Conservation (phyloP, 2,113 vertebrate species). For the Pterocles gutturalis region DNA sequence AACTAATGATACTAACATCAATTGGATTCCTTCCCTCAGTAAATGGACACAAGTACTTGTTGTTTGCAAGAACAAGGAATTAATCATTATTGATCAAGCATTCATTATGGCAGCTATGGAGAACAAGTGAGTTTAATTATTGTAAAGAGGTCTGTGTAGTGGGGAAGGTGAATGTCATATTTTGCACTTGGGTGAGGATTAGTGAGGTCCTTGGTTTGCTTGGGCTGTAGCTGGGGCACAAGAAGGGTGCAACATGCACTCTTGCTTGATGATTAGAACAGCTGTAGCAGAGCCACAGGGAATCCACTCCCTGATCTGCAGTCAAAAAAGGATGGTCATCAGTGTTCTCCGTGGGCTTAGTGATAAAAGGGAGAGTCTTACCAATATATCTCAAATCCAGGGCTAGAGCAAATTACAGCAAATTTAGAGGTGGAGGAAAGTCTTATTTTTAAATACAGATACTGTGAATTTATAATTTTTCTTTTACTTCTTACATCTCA, state of each 20-base stretch:
- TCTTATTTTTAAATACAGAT: background rate
- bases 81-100: constrained; percentile 13
- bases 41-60: background rate
- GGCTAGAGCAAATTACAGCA: background rate
- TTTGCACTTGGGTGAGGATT: background rate
- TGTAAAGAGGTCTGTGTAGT: background rate
- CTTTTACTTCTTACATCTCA: background rate
- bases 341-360: background rate
- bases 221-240: background rate
- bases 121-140: constrained; percentile 33
- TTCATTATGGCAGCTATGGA: background rate
- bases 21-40: background rate
- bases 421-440: background rate
- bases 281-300: background rate
- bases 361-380: background rate
- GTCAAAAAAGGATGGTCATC: background rate
- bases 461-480: background rate
- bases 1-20: background rate
- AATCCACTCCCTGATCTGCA: background rate
- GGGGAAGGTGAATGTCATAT: background rate
- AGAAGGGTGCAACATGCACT: background rate
- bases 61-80: background rate
- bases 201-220: background rate
- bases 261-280: background rate
- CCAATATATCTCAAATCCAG: background rate